Evolutionary conservation across 2,888 invertebrate species (phyloP), one percentile per base, ranked within the genome.

Genomic region (Drosophila trichaetosa): DNA sequence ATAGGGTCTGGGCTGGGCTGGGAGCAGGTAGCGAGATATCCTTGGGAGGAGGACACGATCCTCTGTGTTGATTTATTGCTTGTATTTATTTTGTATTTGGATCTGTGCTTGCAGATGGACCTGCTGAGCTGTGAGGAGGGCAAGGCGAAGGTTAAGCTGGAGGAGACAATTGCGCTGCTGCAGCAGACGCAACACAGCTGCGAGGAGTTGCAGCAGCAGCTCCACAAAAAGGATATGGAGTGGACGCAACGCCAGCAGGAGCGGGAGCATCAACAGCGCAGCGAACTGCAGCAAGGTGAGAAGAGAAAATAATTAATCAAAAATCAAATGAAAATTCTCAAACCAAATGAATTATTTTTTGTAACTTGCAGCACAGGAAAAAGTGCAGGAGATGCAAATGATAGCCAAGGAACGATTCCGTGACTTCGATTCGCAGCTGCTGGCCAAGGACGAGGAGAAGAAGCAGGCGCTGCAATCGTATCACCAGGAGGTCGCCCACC

Each of bases 341-440:
- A 38, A 13, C 7, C 8, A 21, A 38, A 13, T 33, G 33, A 33
- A 33, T 10, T 8, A 2, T 34, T 34, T 27, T 13, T 8, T 31
- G 34, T 2, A 1, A 4, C 5, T 10, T 93, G 1, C 90, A 95
- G 95, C 95, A 91, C 94, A 95, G 91, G 94, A 94, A 92, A 95
- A 94, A 92, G 91, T 95, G 91, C 93, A 72, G 67, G 92, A 93
- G 65, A 79, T 91, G 51, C 90, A 93, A 76, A 68, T 79, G 67
- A 78, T 85, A 62, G 91, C 92, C 46, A 90, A 91, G 72, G 88
- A 92, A 34, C 91, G 91, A 58, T 87, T 92, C 54, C 71, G 80
- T 31, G 79, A 84, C 27, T 69, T 93, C 3, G 91, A 93, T 66
- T 58, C 79, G 13, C 91, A 92, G 79, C 71, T 93, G 70, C 73